Evolutionary conservation across 2,113 vertebrate species (phyloP).

Genomic region (Lophura nycthemera): DNA sequence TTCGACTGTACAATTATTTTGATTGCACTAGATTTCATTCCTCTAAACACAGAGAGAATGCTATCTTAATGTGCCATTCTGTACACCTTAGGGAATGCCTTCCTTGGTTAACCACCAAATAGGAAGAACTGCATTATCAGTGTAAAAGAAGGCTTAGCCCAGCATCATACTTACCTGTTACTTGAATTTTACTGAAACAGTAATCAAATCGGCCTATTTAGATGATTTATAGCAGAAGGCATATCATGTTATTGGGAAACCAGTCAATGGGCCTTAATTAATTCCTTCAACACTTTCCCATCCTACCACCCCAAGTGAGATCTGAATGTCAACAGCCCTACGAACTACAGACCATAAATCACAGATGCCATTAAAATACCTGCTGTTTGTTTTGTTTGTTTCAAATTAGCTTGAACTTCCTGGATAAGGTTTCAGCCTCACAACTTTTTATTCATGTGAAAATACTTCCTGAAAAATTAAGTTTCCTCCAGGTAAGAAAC

Average conservation of each 20-base stretch:
- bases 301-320: neutral
- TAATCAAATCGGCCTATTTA: neutral
- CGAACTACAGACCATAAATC: neutral
- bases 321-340: neutral
- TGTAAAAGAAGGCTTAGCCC: neutral
- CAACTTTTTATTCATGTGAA: neutral
- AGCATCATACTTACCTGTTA: neutral
- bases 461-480: neutral
- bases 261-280: neutral
- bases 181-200: neutral
- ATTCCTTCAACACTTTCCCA: neutral
- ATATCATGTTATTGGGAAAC: neutral
- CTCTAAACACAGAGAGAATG: accelerated
- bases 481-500: neutral
- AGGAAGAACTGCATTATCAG: accelerated
- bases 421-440: neutral
- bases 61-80: neutral
- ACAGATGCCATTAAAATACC: neutral
- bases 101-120: neutral
- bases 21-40: neutral
- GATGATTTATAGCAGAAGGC: neutral
- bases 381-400: neutral
- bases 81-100: neutral
- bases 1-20: neutral
- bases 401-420: neutral